Conservation (phyloP, 2,888 invertebrate species). For the Pomacea canaliculata region DNA sequence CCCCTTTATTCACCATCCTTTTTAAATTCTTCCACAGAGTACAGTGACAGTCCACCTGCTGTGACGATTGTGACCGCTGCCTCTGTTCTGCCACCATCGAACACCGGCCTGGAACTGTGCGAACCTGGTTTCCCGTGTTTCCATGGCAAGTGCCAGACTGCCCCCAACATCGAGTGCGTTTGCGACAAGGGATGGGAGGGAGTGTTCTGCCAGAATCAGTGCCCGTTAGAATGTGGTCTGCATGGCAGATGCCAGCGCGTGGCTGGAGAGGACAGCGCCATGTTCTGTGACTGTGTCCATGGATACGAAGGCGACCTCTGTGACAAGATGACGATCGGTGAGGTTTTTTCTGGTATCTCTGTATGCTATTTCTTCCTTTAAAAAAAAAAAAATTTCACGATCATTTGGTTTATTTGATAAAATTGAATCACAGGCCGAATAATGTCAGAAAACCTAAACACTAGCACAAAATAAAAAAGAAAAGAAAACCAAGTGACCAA, state of each 20-base stretch:
- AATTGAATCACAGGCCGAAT: too few species aligned
- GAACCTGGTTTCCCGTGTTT: slow-evolving; percentile 20
- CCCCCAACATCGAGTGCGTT: background rate
- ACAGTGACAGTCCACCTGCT: too few species aligned
- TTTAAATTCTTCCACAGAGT: too few species aligned
- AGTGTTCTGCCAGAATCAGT: background rate
- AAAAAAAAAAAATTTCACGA: too few species aligned
- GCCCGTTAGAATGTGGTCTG: background rate
- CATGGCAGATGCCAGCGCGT: background rate
- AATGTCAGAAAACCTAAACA: too few species aligned
- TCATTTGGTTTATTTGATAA: too few species aligned
- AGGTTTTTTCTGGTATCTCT: background rate
- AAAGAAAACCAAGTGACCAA: too few species aligned
- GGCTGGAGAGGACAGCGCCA: background rate
- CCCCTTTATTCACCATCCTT: background rate
- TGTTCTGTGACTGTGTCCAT: background rate
- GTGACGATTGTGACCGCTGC: background rate
- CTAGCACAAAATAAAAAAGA: too few species aligned
- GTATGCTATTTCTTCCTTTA: too few species aligned
- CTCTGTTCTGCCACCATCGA: background rate
- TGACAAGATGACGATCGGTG: background rate
- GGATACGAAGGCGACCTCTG: background rate
- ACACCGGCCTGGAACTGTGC: background rate
- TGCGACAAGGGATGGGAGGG: slow-evolving; percentile 6
- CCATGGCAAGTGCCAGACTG: slow-evolving; percentile 6